These are phyloP conservation scores for Zophobas morio DNA, from an alignment of 1,140 invertebrate genomes.

Conservation along the genomic window DNA sequence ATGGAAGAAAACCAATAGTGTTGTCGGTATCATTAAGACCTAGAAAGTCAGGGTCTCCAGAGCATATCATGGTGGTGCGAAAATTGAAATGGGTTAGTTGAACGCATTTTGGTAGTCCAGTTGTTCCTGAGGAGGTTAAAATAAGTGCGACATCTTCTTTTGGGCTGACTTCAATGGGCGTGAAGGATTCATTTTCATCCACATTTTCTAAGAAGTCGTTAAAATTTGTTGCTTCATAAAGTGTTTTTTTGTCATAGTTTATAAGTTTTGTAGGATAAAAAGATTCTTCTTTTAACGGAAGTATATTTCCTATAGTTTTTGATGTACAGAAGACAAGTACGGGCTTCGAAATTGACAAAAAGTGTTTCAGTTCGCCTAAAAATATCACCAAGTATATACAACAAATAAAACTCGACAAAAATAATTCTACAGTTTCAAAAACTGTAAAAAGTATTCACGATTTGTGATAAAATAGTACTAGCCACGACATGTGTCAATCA, in stretches of 20 bases:
- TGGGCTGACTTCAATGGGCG: neutral
- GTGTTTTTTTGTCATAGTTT: neutral
- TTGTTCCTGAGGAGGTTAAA: constrained; percentile 7
- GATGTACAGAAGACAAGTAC: neutral
- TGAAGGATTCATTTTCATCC: neutral
- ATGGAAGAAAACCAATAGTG: neutral
- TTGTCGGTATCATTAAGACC: neutral
- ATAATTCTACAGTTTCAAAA: too few species aligned
- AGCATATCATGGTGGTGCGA: neutral
- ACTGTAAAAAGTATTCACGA: too few species aligned
- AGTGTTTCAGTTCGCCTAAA: constrained; percentile 15
- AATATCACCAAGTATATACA: neutral
- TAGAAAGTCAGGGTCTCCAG: neutral
- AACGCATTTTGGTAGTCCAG: constrained; percentile 16
- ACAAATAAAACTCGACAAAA: too few species aligned
- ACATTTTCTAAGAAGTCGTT: neutral
- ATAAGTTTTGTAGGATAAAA: neutral
- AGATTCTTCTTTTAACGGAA: neutral
- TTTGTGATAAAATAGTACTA: too few species aligned
- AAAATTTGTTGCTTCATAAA: neutral
- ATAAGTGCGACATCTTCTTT: neutral
- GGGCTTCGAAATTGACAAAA: constrained; percentile 1
- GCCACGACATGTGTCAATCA: too few species aligned
- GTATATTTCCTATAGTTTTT: neutral
- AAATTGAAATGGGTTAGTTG: neutral